Percentiles rank a stretch among this genome's conserved stretches.
phyloP scores from a whole-genome alignment of 2,888 invertebrate genomes.

The Andrena camellia region DNA sequence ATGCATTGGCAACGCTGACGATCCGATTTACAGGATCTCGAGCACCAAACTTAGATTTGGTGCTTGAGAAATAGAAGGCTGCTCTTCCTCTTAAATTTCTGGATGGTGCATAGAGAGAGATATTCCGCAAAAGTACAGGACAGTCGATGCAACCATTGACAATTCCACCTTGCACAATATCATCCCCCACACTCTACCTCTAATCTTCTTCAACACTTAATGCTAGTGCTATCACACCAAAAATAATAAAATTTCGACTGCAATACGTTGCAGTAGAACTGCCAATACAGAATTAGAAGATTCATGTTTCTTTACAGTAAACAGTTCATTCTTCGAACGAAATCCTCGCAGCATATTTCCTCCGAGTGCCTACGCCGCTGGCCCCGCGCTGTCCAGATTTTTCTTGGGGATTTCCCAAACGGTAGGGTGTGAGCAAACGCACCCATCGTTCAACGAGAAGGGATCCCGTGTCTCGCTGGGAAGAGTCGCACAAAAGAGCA shows the following conservation, averaged over 20 bases:
- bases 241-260: not conserved
- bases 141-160: no score
- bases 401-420: constrained; percentile 19
- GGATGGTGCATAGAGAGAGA: no score
- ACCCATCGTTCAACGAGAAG: constrained; percentile 41
- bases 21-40: no score
- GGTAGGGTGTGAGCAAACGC: constrained; percentile 38
- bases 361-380: not conserved
- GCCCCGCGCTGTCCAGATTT: constrained; percentile 7
- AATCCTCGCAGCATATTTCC: not conserved
- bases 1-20: no score
- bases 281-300: not conserved
- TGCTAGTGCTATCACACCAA: not conserved
- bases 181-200: not conserved
- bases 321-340: not conserved
- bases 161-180: no score
- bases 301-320: not conserved
- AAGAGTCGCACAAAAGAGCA: constrained; percentile 62
- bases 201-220: not conserved
- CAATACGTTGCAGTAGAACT: not conserved
- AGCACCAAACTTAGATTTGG: no score
- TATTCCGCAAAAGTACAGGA: no score
- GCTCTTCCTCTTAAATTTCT: no score
- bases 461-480: constrained; percentile 42
- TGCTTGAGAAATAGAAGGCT: no score